These are phyloP conservation scores for Alces alces DNA, from an alignment of 2,113 vertebrate genomes.

Conservation along the genomic window DNA sequence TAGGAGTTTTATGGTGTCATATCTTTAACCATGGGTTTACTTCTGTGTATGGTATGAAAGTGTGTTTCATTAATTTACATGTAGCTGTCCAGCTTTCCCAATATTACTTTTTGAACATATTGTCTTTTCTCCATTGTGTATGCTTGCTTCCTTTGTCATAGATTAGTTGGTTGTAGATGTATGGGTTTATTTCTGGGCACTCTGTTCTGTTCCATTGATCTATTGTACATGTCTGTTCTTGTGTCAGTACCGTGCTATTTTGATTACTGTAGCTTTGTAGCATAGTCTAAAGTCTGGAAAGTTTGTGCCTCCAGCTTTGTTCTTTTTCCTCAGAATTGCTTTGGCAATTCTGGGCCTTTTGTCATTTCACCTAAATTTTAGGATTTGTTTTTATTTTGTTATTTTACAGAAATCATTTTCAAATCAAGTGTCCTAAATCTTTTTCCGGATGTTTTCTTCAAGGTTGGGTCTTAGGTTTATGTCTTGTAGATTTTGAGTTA, in stretches of 20 bases:
- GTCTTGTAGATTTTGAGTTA: background rate
- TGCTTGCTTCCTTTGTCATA: background rate
- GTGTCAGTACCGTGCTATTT: background rate
- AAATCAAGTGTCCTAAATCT: background rate
- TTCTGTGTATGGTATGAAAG: background rate
- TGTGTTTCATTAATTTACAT: background rate
- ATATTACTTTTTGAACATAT: background rate
- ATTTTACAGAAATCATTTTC: background rate
- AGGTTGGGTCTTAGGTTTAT: background rate
- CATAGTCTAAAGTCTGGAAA: background rate
- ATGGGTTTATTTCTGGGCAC: background rate
- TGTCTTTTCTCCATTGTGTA: background rate
- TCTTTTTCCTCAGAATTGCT: background rate
- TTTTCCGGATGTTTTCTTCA: background rate
- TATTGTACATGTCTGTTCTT: background rate
- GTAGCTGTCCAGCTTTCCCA: background rate
- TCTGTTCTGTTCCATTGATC: background rate
- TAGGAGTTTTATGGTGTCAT: background rate
- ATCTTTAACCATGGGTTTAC: background rate
- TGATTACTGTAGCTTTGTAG: background rate
- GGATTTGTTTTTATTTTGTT: background rate
- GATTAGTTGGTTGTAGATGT: background rate
- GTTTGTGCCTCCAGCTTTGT: background rate
- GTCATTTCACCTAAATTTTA: background rate
- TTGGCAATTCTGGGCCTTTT: background rate